Percentiles rank a stretch among this genome's conserved stretches.
phyloP scores from a whole-genome alignment of 2,797 vertebrate species.

The Emys orbicularis region DNA sequence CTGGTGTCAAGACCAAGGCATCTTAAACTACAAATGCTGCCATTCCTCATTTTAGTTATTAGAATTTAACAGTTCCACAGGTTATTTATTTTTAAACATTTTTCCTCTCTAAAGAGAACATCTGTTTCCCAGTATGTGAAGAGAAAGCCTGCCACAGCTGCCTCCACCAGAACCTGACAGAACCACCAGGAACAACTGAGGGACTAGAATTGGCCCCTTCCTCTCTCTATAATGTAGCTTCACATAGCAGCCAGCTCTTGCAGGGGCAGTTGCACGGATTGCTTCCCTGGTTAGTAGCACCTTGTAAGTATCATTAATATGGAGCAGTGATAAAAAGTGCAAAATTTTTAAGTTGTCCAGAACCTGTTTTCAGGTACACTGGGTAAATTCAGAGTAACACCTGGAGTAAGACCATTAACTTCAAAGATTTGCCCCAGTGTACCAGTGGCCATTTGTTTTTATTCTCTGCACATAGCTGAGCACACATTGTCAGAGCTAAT shows the following conservation, averaged over 20 bases:
- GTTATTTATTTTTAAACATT: slow-evolving; percentile 35
- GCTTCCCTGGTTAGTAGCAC: background rate
- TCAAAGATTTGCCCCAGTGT: fast-evolving
- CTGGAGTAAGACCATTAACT: no score
- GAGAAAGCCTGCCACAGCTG: slow-evolving; percentile 30
- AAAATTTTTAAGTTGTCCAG: background rate
- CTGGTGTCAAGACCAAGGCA: slow-evolving; percentile 19
- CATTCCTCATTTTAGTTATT: slow-evolving; percentile 47
- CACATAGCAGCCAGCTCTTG: slow-evolving; percentile 40
- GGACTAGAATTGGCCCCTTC: background rate
- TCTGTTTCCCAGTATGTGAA: slow-evolving; percentile 23
- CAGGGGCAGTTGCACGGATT: background rate
- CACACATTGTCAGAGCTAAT: background rate
- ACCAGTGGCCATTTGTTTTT: background rate
- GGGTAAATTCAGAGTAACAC: background rate
- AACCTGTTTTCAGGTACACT: background rate
- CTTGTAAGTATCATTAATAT: background rate
- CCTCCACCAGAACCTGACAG: slow-evolving; percentile 16
- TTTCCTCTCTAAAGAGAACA: slow-evolving; percentile 30
- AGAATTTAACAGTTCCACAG: background rate
- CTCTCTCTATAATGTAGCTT: background rate
- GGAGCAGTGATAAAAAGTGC: background rate
- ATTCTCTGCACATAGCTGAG: background rate
- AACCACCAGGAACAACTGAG: background rate
- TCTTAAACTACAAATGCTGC: slow-evolving; percentile 7